Conservation (phyloP, 2,113 vertebrate species). For the Dromiciops gliroides region DNA sequence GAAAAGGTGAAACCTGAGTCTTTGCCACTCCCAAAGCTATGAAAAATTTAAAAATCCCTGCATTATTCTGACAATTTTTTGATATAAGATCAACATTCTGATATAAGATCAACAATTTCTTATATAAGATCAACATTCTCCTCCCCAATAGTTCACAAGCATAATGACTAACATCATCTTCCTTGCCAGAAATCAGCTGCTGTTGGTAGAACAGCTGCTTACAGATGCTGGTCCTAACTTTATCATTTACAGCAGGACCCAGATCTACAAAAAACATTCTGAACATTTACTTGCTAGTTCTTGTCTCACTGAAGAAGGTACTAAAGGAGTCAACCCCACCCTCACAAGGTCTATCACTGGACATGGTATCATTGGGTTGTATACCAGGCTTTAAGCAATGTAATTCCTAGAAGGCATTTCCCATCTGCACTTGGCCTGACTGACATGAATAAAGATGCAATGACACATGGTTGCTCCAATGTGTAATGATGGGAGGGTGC, state of each 20-base stretch:
- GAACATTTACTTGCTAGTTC: not conserved
- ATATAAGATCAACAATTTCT: not conserved
- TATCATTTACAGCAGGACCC: not conserved
- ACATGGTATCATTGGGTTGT: not conserved
- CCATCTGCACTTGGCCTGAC: not conserved
- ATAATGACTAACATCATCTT: not conserved
- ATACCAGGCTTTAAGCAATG: not conserved
- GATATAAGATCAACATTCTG: no score
- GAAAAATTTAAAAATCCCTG: not conserved
- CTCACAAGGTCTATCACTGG: not conserved
- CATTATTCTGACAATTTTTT: not conserved
- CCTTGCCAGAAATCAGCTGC: not conserved
- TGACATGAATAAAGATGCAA: not conserved
- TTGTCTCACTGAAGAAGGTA: not conserved
- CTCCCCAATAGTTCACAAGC: not conserved
- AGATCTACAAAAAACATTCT: not conserved
- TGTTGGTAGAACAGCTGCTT: not conserved
- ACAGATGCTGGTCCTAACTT: not conserved
- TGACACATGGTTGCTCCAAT: not conserved
- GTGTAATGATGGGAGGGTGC: not conserved
- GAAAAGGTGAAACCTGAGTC: not conserved
- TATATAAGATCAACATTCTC: not conserved
- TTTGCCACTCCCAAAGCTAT: not conserved
- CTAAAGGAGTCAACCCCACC: not conserved
- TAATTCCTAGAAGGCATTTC: not conserved